Percentiles rank a stretch among this genome's conserved stretches.
phyloP scores from a whole-genome alignment of 2,888 invertebrate species.

The Bembecia ichneumoniformis region DNA sequence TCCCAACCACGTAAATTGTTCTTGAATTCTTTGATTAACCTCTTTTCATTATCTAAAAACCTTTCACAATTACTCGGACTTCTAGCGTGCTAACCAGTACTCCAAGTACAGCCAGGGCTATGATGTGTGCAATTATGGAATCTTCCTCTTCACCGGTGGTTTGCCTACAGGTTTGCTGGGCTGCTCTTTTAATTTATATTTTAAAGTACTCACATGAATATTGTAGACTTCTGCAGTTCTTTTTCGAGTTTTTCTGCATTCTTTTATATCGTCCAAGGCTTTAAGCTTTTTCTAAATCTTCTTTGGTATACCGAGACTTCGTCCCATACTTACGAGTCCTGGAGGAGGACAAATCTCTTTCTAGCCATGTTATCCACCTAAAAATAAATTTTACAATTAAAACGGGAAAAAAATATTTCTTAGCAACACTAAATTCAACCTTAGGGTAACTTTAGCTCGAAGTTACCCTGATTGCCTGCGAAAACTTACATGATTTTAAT shows the following conservation, averaged over 20 bases:
- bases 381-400: no score
- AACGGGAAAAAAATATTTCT: no score
- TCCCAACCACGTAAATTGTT: slow-evolving; percentile 9
- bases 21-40: slow-evolving; percentile 4
- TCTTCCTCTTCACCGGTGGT: slow-evolving; percentile 3
- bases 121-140: slow-evolving; percentile 1
- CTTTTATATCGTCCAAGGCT: slow-evolving; percentile 3
- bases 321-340: slow-evolving; percentile 2
- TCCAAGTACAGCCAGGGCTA: slow-evolving; percentile 1
- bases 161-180: slow-evolving; percentile 1
- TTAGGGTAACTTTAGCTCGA: no score
- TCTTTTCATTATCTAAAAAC: slow-evolving; percentile 1
- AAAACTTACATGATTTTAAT: no score
- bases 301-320: slow-evolving; percentile 1
- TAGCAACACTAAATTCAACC: no score
- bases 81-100: background rate
- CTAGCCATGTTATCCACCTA: no score
- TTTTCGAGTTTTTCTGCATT: slow-evolving; percentile 1
- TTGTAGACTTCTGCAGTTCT: slow-evolving; percentile 2
- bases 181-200: slow-evolving; percentile 3
- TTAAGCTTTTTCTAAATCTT: slow-evolving; percentile 1
- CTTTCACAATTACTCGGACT: background rate
- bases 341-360: background rate
- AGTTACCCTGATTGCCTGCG: no score
- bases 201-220: slow-evolving; percentile 4